Evolutionary conservation across 1,140 invertebrate genomes (phyloP), one percentile per base, ranked within the genome.

Genomic region (Mylabris phalerata): DNA sequence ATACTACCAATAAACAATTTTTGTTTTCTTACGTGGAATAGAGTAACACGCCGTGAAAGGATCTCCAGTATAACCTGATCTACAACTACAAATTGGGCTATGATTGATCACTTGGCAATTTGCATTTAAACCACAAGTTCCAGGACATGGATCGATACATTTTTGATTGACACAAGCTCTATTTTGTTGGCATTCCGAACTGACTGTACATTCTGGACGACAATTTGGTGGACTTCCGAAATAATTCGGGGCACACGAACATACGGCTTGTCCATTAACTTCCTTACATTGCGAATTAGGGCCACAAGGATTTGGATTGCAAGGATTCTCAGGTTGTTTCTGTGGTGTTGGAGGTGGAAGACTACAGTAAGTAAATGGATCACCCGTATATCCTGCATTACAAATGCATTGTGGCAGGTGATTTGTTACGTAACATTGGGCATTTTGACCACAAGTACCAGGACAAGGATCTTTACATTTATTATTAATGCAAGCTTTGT

Each of bases 171-270:
- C 79, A 67, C 89, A 92, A 2, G 88, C 84, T 71, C 83, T 87
- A 44, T 81, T 77, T 50, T 82, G 75, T 5, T 86, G 75, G 72
- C 90, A 93, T 58, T 93, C 90, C 2, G 87, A 84, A 71, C 89
- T 92, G 60, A 89, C 80, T 0, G 88, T 83, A 72, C 90, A 93
- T 72, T 92, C 89, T 11, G 89, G 90, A 57, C 88, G 77, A 72
- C 91, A 92, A 39, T 78, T 80, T 50, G 76, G 75, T 5, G 84
- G 83, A 74, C 86, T 80, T 32, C 84, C 83, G 39, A 81, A 75
- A 72, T 85, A 88, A 52, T 81, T 83, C 26, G 73, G 71, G 49
- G 84, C 56, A 64, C 85, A 88, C 39, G 77, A 76, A 65, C 85
- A 87, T 46, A 75, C 59, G 9, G 80, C 80, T 67, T 79, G 75